Percentiles rank a stretch among this genome's conserved stretches.
phyloP scores from a whole-genome alignment of 1,140 invertebrate species.

The Diorhabda elongata region DNA sequence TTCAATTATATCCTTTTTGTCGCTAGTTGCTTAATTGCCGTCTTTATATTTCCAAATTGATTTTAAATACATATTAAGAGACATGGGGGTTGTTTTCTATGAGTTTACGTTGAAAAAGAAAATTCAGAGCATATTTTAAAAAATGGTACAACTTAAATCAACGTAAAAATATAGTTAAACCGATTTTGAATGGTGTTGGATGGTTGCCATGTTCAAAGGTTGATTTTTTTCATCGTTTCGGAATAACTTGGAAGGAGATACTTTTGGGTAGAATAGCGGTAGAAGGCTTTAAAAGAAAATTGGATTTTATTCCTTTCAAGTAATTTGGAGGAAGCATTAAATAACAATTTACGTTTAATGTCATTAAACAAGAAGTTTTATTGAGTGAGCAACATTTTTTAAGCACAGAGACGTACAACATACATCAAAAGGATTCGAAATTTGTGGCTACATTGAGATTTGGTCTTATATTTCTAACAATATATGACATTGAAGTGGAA shows the following conservation, averaged over 20 bases:
- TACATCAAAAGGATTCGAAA: not conserved
- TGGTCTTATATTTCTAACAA: too few relatives aligned
- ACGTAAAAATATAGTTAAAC: too few relatives aligned
- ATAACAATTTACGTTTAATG: not conserved
- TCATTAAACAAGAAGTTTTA: not conserved
- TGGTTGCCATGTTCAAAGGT: too few relatives aligned
- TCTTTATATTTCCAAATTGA: slow-evolving; percentile 10
- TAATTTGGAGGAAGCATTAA: slow-evolving; percentile 3
- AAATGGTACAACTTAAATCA: too few relatives aligned
- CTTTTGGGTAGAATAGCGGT: not conserved
- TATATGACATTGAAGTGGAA: too few relatives aligned
- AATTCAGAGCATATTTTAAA: too few relatives aligned
- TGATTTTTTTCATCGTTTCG: too few relatives aligned
- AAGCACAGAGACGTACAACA: not conserved
- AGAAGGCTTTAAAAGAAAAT: not conserved
- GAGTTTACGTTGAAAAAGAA: too few relatives aligned
- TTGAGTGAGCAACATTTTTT: not conserved
- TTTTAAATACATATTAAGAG: not conserved
- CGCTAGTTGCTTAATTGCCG: slow-evolving; percentile 17
- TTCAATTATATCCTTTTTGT: slow-evolving; percentile 30
- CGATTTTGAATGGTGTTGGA: too few relatives aligned
- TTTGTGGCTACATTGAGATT: too few relatives aligned
- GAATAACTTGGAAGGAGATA: too few relatives aligned
- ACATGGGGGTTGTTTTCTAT: too few relatives aligned
- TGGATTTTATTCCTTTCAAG: not conserved